phyloP scores from a whole-genome alignment of 2,888 invertebrate genomes.

The Scaptomyza tumidula region DNA sequence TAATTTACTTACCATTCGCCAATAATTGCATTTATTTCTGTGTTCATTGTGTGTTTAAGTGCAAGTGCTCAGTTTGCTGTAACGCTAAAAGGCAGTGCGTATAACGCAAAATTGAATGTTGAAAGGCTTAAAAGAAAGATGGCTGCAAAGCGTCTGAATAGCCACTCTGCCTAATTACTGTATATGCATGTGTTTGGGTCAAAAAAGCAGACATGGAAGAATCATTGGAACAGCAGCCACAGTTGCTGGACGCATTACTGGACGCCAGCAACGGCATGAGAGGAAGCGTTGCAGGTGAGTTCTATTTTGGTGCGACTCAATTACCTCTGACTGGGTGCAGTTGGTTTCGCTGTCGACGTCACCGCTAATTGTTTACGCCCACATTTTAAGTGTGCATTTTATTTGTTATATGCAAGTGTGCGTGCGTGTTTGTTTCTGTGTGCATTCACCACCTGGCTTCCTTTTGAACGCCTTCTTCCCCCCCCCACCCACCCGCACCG shows the following conservation, averaged over 20 bases:
- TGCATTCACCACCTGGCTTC: slow-evolving; percentile 37
- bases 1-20: slow-evolving; percentile 35
- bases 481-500: not conserved
- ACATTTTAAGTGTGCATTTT: slow-evolving; percentile 51
- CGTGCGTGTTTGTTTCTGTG: slow-evolving; percentile 10
- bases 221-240: slow-evolving; percentile 56
- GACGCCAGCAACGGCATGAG: slow-evolving; percentile 30
- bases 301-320: slow-evolving; percentile 48
- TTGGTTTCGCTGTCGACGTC: slow-evolving; percentile 28
- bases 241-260: slow-evolving; percentile 38
- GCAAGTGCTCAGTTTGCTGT: slow-evolving; percentile 3
- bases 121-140: slow-evolving; percentile 26
- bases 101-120: slow-evolving; percentile 11
- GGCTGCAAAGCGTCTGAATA: slow-evolving; percentile 35
- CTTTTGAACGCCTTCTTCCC: not conserved
- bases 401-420: slow-evolving; percentile 28
- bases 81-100: slow-evolving; percentile 7
- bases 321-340: slow-evolving; percentile 58
- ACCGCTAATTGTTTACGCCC: slow-evolving; percentile 73
- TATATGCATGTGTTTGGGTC: slow-evolving; percentile 35
- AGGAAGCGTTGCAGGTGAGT: slow-evolving; percentile 49
- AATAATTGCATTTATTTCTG: slow-evolving; percentile 40
- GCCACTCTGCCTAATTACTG: slow-evolving; percentile 42
- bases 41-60: slow-evolving; percentile 15
- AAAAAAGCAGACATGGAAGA: slow-evolving; percentile 56